Evolutionary conservation across 2,888 invertebrate species (phyloP).

Genomic region (Subacronicta megacephala): DNA sequence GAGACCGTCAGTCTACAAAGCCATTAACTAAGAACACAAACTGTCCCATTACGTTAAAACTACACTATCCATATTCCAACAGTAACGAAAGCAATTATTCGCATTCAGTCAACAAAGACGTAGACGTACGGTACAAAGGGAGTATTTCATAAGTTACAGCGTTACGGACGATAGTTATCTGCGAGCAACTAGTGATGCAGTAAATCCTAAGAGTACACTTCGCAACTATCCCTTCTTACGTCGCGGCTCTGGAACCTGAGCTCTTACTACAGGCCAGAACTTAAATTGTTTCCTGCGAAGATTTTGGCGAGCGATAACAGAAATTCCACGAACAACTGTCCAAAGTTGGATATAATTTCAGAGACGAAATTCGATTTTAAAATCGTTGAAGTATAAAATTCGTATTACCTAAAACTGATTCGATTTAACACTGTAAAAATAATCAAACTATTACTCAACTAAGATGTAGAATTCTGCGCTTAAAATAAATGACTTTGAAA

Average conservation of each 20-base stretch:
- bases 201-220: conserved; percentile 82
- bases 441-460: conserved; percentile 59
- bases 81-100: conserved; percentile 82
- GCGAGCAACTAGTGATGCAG: conserved; percentile 84
- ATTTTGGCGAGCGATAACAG: conserved; percentile 61
- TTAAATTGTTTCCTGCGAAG: conserved; percentile 69
- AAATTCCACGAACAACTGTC: conserved; percentile 50
- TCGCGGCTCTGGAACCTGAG: conserved; percentile 67
- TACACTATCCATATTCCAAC: conserved; percentile 77
- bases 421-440: conserved; percentile 57
- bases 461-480: conserved; percentile 45
- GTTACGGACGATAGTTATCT: conserved; percentile 81
- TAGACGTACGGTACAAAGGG: conserved; percentile 73
- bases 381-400: conserved; percentile 54
- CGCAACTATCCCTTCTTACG: conserved; percentile 75
- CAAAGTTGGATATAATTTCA: conserved; percentile 53
- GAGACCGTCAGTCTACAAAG: conserved; percentile 68
- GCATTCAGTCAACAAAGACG: conserved; percentile 80
- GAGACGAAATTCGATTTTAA: conserved; percentile 51
- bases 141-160: conserved; percentile 84
- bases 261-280: conserved; percentile 68
- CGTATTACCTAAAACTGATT: conserved; percentile 45
- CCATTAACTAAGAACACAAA: conserved; percentile 84
- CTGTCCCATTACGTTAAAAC: conserved; percentile 79
- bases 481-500: conserved; percentile 54